Evolutionary conservation across 2,888 invertebrate species (phyloP).

Genomic region (Pristionchus entomophagus): DNA sequence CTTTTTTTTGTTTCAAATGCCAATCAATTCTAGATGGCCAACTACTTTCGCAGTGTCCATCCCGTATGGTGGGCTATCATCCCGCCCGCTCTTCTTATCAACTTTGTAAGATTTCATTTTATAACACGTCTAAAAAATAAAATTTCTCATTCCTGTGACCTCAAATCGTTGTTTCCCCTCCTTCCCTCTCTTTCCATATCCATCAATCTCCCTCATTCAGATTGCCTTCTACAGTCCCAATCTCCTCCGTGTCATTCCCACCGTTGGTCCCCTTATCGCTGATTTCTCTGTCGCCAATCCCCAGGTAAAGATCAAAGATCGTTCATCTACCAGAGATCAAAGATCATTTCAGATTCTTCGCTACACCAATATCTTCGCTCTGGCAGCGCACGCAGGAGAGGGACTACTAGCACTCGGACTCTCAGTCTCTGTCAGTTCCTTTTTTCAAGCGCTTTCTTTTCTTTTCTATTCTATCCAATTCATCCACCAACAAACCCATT

Average conservation of each 20-base stretch:
- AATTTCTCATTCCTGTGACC: neutral
- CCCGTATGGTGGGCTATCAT: constrained; percentile 68
- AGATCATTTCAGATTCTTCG: constrained; percentile 11
- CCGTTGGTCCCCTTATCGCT: constrained; percentile 12
- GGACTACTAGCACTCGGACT: constrained; percentile 66
- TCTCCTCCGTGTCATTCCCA: constrained; percentile 34
- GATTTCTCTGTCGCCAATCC: constrained; percentile 41
- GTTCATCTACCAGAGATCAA: neutral
- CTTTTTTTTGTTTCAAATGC: neutral
- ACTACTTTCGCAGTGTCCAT: constrained; percentile 59
- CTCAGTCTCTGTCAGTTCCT: constrained; percentile 50
- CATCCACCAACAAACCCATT: neutral
- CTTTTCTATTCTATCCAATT: too few species aligned
- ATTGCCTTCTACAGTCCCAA: constrained; percentile 26
- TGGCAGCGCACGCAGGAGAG: constrained; percentile 68
- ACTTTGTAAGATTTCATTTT: constrained; percentile 61
- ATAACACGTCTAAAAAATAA: neutral
- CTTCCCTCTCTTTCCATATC: neutral
- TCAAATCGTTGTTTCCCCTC: neutral
- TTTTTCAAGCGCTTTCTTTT: too few species aligned
- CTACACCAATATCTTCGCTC: constrained; percentile 63
- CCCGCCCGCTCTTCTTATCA: constrained; percentile 64
- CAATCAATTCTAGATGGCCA: constrained; percentile 50
- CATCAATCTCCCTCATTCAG: neutral
- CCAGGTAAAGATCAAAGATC: neutral